Evolutionary conservation across 2,113 vertebrate genomes (phyloP).

Genomic region (Pelodiscus sinensis): DNA sequence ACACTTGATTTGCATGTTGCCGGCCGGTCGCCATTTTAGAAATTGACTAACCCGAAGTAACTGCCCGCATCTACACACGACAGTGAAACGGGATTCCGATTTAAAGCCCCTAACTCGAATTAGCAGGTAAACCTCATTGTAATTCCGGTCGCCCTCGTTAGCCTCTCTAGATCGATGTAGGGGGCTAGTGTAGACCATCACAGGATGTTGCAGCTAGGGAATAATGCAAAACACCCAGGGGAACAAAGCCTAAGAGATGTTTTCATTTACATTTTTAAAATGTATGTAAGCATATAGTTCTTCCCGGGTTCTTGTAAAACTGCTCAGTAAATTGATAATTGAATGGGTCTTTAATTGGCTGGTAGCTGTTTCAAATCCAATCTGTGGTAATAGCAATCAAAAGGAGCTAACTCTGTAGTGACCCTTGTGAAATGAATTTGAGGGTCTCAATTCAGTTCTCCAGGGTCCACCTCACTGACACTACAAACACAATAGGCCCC

Average conservation of each 20-base stretch:
- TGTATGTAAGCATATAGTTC: not conserved
- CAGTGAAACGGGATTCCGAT: too few species aligned
- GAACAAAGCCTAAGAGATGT: not conserved
- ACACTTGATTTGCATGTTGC: too few species aligned
- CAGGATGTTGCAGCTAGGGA: not conserved
- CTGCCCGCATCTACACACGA: too few species aligned
- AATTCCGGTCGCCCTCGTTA: too few species aligned
- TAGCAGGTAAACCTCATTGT: too few species aligned
- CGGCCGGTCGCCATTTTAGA: too few species aligned
- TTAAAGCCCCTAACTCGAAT: too few species aligned
- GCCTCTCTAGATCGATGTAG: too few species aligned
- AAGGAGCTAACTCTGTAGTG: conserved; percentile 53
- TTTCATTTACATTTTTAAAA: conserved; percentile 8
- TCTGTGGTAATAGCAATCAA: conserved; percentile 4
- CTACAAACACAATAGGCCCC: not conserved
- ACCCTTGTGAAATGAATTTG: conserved; percentile 43
- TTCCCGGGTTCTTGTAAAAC: not conserved
- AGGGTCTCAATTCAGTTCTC: not conserved
- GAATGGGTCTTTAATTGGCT: conserved; percentile 23
- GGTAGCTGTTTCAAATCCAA: not conserved
- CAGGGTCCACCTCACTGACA: conserved; percentile 22
- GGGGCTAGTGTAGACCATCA: too few species aligned
- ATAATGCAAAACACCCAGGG: conserved; percentile 8
- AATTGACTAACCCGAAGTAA: too few species aligned
- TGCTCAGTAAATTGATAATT: conserved; percentile 8